Percentiles rank a stretch among this genome's conserved stretches.
These are phyloP conservation scores for Parotia lawesii DNA, from an alignment of 2,113 vertebrate genomes.

Conservation along the genomic window DNA sequence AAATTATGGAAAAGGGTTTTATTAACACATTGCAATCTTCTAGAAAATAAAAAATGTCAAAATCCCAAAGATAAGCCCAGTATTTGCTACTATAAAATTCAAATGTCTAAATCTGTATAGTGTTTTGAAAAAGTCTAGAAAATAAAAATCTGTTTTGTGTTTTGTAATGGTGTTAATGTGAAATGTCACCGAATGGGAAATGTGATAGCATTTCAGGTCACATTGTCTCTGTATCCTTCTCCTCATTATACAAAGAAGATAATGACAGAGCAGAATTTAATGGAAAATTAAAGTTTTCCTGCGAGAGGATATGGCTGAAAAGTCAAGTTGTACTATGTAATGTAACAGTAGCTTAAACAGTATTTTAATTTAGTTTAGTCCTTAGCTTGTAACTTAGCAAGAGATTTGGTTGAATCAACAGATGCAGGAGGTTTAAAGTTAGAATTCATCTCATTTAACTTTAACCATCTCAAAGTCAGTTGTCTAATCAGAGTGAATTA, in stretches of 20 bases:
- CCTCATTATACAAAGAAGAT: not conserved
- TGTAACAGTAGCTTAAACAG: not conserved
- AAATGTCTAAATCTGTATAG: not conserved
- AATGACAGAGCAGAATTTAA: not conserved
- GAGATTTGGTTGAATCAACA: not conserved
- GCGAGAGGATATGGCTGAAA: not conserved
- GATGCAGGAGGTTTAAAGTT: not conserved
- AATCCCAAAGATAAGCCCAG: not conserved
- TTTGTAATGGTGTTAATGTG: not conserved
- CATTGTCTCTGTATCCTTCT: not conserved
- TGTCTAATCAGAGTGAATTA: constrained; percentile 10
- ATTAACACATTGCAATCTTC: not conserved
- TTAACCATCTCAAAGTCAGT: not conserved
- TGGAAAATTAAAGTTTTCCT: not conserved
- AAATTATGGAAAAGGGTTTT: not conserved
- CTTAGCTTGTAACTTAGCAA: not conserved
- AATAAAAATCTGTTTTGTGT: not conserved
- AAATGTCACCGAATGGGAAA: not conserved
- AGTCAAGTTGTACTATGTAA: not conserved
- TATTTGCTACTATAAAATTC: not conserved
- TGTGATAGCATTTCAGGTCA: not conserved
- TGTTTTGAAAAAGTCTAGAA: not conserved
- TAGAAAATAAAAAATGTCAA: not conserved
- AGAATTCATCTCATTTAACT: not conserved
- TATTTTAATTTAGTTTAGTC: not conserved